These are phyloP conservation scores for Sylvilagus floridanus DNA, from an alignment of 2,797 vertebrate genomes.

Conservation along the genomic window DNA sequence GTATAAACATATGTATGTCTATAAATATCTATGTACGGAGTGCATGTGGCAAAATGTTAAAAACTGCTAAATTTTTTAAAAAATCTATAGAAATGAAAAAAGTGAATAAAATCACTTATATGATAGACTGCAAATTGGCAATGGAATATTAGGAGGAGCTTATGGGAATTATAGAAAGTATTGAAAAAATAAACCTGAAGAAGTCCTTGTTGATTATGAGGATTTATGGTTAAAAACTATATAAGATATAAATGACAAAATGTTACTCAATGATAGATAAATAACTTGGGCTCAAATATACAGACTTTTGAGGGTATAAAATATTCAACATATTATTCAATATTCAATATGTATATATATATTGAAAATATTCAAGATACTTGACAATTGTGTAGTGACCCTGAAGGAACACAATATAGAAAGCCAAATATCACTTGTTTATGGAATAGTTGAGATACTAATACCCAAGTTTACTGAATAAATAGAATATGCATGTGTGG, in stretches of 20 bases:
- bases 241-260: background rate
- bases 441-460: background rate
- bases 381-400: background rate
- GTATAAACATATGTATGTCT: too few relatives aligned
- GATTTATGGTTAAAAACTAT: background rate
- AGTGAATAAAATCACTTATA: background rate
- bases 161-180: background rate
- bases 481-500: background rate
- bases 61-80: too few relatives aligned
- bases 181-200: background rate
- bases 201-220: background rate
- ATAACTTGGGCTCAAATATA: background rate
- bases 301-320: background rate
- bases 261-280: background rate
- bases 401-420: background rate
- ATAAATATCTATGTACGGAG: too few relatives aligned
- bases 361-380: too few relatives aligned
- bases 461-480: background rate
- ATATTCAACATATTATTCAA: background rate
- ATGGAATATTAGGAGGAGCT: background rate
- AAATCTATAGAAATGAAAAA: too few relatives aligned
- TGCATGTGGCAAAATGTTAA: too few relatives aligned
- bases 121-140: background rate
- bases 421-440: background rate
- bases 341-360: too few relatives aligned